phyloP scores from a whole-genome alignment of 2,888 invertebrate species.

The Apantesis nais region DNA sequence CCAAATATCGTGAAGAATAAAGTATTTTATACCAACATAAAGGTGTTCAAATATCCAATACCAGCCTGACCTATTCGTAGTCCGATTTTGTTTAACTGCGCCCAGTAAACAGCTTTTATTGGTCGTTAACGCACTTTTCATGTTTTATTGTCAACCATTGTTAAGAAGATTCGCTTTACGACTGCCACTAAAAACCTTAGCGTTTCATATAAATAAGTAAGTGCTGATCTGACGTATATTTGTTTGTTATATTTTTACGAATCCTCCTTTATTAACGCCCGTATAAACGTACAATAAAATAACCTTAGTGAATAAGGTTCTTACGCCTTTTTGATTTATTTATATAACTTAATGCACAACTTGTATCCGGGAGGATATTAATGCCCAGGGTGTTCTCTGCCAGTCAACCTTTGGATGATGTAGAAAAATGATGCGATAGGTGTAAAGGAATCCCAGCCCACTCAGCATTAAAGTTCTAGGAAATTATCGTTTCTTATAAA shows the following conservation, averaged over 20 bases:
- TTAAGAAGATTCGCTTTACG: slow-evolving; percentile 77
- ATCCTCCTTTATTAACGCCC: slow-evolving; percentile 25
- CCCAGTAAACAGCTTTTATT: slow-evolving; percentile 79
- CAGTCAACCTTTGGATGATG: too few species aligned
- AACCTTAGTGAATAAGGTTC: not conserved
- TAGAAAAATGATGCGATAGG: too few species aligned
- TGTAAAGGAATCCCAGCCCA: too few species aligned
- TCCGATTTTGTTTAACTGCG: slow-evolving; percentile 67
- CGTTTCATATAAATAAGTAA: slow-evolving; percentile 69
- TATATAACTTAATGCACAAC: too few species aligned
- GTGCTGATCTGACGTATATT: slow-evolving; percentile 55
- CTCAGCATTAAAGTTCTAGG: too few species aligned
- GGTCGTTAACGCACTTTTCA: slow-evolving; percentile 81
- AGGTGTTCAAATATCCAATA: slow-evolving; percentile 35
- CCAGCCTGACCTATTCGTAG: slow-evolving; percentile 50
- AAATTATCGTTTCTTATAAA: too few species aligned
- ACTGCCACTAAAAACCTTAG: slow-evolving; percentile 67
- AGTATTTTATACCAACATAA: slow-evolving; percentile 28
- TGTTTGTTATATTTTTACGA: slow-evolving; percentile 52
- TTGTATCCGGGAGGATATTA: too few species aligned
- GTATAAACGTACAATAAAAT: slow-evolving; percentile 19
- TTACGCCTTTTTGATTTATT: slow-evolving; percentile 1
- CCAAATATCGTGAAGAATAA: slow-evolving; percentile 25
- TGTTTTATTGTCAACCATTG: slow-evolving; percentile 80
- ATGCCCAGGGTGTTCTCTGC: too few species aligned